Conservation (phyloP, 2,888 invertebrate genomes). For the Sympetrum striolatum region DNA sequence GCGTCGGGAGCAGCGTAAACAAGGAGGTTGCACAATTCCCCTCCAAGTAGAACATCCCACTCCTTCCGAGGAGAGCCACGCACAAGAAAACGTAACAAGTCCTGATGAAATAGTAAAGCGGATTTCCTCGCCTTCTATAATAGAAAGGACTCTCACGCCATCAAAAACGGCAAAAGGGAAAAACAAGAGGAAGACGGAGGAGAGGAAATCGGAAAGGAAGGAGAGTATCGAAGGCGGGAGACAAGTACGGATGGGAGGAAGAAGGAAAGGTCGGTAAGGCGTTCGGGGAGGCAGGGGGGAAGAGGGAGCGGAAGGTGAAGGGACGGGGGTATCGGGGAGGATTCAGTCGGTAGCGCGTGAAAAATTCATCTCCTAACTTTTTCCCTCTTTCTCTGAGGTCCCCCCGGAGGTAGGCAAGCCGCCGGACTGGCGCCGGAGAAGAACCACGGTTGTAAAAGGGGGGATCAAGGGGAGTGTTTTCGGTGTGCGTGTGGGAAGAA, state of each 20-base stretch:
- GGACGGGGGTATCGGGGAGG: neutral
- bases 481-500: neutral
- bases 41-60: neutral
- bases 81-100: slow-evolving; percentile 15
- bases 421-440: slow-evolving; percentile 32
- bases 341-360: slow-evolving; percentile 38
- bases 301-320: neutral
- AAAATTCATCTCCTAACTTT: slow-evolving; percentile 17
- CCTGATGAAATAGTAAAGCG: slow-evolving; percentile 39
- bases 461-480: neutral
- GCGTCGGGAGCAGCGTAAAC: neutral
- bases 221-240: neutral
- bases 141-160: slow-evolving; percentile 16
- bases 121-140: slow-evolving; percentile 42
- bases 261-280: neutral
- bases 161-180: neutral
- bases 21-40: neutral
- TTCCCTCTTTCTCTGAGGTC: neutral
- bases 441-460: slow-evolving; percentile 36
- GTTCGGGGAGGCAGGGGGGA: neutral
- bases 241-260: neutral
- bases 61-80: neutral
- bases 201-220: neutral
- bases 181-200: neutral
- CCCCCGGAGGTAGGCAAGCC: slow-evolving; percentile 31